A percentile compares a stretch with the other conserved stretches of the same genome.
These are phyloP conservation scores for Cinara cedri DNA, from an alignment of 2,888 invertebrate species.

Conservation along the genomic window DNA sequence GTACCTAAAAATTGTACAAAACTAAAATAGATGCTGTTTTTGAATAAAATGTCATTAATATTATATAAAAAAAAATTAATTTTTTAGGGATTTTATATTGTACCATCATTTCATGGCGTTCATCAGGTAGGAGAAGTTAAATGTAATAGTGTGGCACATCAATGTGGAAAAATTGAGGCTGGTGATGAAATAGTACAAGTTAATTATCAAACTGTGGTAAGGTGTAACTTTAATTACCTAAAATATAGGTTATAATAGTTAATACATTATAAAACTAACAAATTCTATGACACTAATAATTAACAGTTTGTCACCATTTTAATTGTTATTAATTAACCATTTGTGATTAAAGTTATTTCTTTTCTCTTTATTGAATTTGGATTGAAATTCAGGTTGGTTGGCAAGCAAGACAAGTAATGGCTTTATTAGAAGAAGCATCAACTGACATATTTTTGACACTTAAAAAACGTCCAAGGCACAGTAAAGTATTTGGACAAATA, in stretches of 20 bases:
- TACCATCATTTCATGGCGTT: conserved; percentile 79
- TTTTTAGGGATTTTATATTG: conserved; percentile 81
- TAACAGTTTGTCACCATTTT: no score
- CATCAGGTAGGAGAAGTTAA: conserved; percentile 87
- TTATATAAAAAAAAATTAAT: neutral
- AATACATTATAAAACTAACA: no score
- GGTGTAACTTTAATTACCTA: conserved; percentile 26
- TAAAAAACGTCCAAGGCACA: conserved; percentile 82
- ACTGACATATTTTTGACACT: conserved; percentile 82
- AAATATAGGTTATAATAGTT: no score
- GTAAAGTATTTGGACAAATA: conserved; percentile 78
- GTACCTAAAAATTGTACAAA: no score
- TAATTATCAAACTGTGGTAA: conserved; percentile 67
- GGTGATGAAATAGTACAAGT: conserved; percentile 97
- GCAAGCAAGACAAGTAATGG: conserved; percentile 78
- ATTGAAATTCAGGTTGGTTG: conserved; percentile 72
- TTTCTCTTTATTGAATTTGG: conserved; percentile 36
- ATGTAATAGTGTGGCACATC: conserved; percentile 89
- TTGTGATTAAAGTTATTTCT: neutral
- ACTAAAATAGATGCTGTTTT: no score
- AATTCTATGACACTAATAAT: no score
- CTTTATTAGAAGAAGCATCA: conserved; percentile 75
- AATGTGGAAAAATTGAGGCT: conserved; percentile 88
- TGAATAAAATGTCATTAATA: no score
- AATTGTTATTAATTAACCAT: neutral